Base-by-base conservation (phyloP, 2,888 invertebrate genomes). In the Phymatocera aterrima region DNA sequence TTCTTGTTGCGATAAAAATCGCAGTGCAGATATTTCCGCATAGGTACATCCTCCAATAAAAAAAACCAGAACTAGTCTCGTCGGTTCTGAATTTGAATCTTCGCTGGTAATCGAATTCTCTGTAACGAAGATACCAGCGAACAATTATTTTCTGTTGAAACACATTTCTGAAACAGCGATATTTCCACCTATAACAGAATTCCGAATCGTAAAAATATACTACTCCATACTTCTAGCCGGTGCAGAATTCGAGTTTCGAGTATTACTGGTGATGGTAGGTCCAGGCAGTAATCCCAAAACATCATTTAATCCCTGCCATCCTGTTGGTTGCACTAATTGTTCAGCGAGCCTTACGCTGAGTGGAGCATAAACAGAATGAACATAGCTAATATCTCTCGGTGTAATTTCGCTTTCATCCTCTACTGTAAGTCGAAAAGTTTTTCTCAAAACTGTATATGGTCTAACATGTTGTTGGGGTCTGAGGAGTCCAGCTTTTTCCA, bases 41-140 rank as follows among this genome's bases (percentile, higher is more conserved):
- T 95, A 97, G 0, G 99, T 99, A 88, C 98, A 97, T 0, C 99
- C 99, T 3, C 99, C 99, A 18, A 99, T 95, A 89, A 99, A 98
- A 90, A 98, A 97, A 0, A 99, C 97, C 0, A 99, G 92, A 8
- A 98, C 95, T 2, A 97, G 95, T 82, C 93, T 92, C 0, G 95
- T 93, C 51, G 93, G 92, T 83, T 95, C 87, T 74, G 91, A 85
- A 81, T 83, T 85, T 8, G 91, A 91, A 77, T 90, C 90, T 82
- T 91, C 90, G 79, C 91, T 92, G 3, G 90, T 89, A 40, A 91
- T 87, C 2, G 91, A 91, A 82, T 89, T 89, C 82, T 91, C 92
- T 92, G 79, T 43, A 85, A 83, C 60, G 60, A 61, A 31, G 4
- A 60, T 2, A 15, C 3, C 51, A 64, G 15, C 0, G 5, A 18